Conservation (phyloP, 2,888 invertebrate genomes). For the Tachina lurida region DNA sequence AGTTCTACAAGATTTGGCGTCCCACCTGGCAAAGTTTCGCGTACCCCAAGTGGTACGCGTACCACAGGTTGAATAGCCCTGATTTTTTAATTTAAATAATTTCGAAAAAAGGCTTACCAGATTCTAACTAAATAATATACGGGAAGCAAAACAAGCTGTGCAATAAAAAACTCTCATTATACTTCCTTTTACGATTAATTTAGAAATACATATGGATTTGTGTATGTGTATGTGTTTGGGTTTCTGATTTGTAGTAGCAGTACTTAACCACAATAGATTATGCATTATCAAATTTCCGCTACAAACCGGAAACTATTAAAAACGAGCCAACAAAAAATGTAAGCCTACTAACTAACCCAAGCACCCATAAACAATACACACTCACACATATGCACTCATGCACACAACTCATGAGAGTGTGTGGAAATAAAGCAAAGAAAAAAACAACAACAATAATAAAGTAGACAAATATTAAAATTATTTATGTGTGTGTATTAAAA, state of each 20-base stretch:
- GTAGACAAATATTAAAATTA: not conserved
- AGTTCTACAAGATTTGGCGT: too few species aligned
- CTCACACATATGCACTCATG: not conserved
- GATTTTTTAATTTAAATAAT: too few species aligned
- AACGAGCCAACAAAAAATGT: constrained; percentile 40
- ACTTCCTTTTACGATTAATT: constrained; percentile 56
- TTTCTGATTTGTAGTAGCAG: constrained; percentile 50
- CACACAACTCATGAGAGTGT: not conserved
- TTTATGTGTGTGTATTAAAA: not conserved
- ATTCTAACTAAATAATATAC: constrained; percentile 5
- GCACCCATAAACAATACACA: not conserved
- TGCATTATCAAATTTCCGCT: constrained; percentile 71
- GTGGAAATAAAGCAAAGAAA: constrained; percentile 28
- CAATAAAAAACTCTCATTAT: constrained; percentile 48
- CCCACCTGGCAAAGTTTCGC: too few species aligned
- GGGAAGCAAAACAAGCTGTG: not conserved
- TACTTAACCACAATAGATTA: constrained; percentile 69
- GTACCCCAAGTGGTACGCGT: too few species aligned
- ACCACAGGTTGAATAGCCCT: too few species aligned
- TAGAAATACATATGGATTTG: constrained; percentile 23
- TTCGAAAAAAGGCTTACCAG: not conserved
- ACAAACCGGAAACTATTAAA: constrained; percentile 70
- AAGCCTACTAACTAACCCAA: not conserved
- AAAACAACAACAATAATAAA: constrained; percentile 19
- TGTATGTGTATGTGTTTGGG: constrained; percentile 60